A percentile compares a stretch with the other conserved stretches of the same genome.
These are phyloP conservation scores for Stictonetta naevosa DNA, from an alignment of 2,113 vertebrate species.

Conservation along the genomic window DNA sequence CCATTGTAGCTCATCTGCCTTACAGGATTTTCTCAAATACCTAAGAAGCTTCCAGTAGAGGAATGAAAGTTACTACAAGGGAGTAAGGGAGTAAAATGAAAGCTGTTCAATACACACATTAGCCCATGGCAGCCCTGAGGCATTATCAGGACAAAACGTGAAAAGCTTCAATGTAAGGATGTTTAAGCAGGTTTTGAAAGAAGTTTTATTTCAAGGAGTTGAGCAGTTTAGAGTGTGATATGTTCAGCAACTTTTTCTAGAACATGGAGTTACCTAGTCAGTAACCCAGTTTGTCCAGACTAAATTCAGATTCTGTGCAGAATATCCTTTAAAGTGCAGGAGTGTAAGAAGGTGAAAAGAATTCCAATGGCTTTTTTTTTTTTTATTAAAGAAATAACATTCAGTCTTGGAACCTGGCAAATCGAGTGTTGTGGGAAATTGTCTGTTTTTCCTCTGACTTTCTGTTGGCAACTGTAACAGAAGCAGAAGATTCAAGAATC, in stretches of 20 bases:
- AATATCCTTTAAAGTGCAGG: neutral
- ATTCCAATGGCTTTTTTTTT: neutral
- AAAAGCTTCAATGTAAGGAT: neutral
- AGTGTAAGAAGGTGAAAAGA: neutral
- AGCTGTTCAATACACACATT: neutral
- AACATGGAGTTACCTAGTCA: neutral
- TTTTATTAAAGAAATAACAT: neutral
- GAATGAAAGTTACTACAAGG: neutral
- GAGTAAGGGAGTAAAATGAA: neutral
- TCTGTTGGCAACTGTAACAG: neutral
- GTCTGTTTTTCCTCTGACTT: neutral
- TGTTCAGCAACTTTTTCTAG: neutral
- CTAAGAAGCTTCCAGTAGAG: neutral
- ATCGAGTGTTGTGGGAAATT: neutral
- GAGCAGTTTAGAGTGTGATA: neutral
- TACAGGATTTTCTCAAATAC: neutral
- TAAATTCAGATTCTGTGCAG: neutral
- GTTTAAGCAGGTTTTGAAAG: neutral
- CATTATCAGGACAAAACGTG: neutral
- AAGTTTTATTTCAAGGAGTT: neutral
- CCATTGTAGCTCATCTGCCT: neutral
- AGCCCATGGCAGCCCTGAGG: neutral
- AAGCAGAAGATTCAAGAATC: neutral
- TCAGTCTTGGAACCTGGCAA: neutral
- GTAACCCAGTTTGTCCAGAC: neutral